These are phyloP conservation scores for Augochlorella aurata DNA, from an alignment of 2,888 invertebrate genomes.

Conservation along the genomic window DNA sequence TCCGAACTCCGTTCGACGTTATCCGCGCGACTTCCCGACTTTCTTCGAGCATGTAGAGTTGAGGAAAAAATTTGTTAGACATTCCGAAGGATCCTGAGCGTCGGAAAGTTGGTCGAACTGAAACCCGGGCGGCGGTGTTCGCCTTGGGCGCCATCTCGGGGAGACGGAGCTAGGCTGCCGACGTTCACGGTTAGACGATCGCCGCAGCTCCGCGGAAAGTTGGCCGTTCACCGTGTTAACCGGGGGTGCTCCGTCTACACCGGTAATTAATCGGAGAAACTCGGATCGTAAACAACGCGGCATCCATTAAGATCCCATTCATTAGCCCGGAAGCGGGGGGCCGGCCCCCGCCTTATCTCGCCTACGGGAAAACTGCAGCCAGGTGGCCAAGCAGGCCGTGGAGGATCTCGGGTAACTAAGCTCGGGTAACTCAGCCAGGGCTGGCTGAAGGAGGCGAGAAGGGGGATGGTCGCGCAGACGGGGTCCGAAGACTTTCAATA, in stretches of 20 bases:
- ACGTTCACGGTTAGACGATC: conserved; percentile 43
- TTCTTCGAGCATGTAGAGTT: background rate
- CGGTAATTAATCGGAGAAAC: conserved; percentile 77
- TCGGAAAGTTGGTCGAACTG: conserved; percentile 43
- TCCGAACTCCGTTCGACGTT: conserved; percentile 18
- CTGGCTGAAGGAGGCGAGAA: conserved; percentile 22
- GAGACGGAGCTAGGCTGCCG: background rate
- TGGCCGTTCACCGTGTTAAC: conserved; percentile 65
- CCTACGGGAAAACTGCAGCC: conserved; percentile 50
- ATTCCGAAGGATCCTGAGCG: conserved; percentile 46
- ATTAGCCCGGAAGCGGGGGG: conserved; percentile 75
- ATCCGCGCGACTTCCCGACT: conserved; percentile 32
- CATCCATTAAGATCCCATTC: conserved; percentile 78
- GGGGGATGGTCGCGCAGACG: conserved; percentile 32
- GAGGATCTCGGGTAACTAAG: conserved; percentile 41
- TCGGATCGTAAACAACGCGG: conserved; percentile 77
- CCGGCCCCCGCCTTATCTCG: conserved; percentile 22
- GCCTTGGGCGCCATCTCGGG: conserved; percentile 33
- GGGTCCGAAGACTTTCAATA: conserved; percentile 74
- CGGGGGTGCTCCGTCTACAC: conserved; percentile 55
- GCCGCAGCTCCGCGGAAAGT: conserved; percentile 59
- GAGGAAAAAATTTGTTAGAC: conserved; percentile 56
- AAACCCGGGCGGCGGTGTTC: conserved; percentile 24
- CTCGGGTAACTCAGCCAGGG: too few species aligned
- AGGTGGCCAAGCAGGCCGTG: conserved; percentile 55